Evolutionary conservation across 2,797 vertebrate genomes (phyloP).

Genomic region (Malurus leucopterus): DNA sequence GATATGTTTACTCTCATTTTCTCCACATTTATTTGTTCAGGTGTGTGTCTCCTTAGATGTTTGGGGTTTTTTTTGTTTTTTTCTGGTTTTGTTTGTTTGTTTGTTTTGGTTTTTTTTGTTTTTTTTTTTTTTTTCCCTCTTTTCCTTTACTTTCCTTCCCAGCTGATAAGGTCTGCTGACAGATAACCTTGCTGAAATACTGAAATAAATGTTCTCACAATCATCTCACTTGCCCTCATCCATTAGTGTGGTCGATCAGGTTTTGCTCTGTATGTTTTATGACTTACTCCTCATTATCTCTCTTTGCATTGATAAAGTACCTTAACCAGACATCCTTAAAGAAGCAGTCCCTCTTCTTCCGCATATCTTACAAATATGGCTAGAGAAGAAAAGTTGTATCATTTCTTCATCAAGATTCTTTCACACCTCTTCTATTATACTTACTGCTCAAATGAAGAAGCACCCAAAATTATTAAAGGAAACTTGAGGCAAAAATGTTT

Average conservation of each 20-base stretch:
- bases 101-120: too few relatives aligned
- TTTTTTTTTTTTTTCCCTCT: background rate
- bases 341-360: background rate
- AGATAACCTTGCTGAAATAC: background rate
- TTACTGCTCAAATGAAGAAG: background rate
- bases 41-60: background rate
- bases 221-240: background rate
- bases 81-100: too few relatives aligned
- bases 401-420: background rate
- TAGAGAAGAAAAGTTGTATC: background rate
- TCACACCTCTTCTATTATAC: background rate
- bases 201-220: background rate
- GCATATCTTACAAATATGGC: background rate
- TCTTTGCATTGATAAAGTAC: background rate
- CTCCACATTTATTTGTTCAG: background rate
- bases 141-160: background rate
- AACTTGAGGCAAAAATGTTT: background rate
- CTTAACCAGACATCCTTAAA: background rate
- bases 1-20: background rate
- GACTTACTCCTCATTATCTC: background rate
- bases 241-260: background rate
- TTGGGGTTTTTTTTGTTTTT: too few relatives aligned
- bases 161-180: background rate
- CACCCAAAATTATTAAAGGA: background rate
- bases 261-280: background rate